A percentile compares a stretch with the other conserved stretches of the same genome.
phyloP scores from a whole-genome alignment of 1,140 invertebrate genomes.

The Latrodectus geometricus region DNA sequence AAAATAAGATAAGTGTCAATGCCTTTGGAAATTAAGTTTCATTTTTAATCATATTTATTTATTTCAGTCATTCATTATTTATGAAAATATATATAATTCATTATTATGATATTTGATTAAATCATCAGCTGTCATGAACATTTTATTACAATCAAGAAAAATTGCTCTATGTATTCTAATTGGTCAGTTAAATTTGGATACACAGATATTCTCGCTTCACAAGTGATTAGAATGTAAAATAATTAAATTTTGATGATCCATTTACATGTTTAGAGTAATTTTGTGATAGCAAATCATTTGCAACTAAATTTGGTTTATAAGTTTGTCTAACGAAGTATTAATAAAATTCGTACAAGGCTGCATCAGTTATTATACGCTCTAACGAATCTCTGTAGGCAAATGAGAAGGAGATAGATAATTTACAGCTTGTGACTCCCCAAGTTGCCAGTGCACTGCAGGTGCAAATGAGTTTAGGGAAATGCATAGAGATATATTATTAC shows the following conservation, averaged over 20 bases:
- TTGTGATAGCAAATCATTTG: background rate
- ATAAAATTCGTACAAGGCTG: background rate
- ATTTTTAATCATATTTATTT: no score
- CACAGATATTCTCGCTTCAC: no score
- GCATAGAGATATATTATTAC: background rate
- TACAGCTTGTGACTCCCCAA: background rate
- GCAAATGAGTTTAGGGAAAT: background rate
- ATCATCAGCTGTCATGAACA: no score
- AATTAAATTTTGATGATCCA: background rate
- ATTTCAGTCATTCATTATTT: no score
- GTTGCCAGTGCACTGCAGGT: background rate
- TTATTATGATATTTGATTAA: no score
- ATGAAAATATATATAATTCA: no score
- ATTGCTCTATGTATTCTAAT: no score
- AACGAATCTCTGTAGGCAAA: background rate
- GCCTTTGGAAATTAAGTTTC: no score
- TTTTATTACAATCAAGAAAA: no score
- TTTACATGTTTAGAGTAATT: background rate
- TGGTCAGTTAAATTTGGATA: no score
- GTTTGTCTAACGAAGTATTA: background rate
- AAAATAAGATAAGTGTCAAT: no score
- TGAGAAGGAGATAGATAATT: background rate
- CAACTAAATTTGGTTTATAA: background rate
- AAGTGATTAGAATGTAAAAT: background rate
- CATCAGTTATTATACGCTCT: background rate